Conservation (phyloP, 2,888 invertebrate genomes). For the Scotopteryx bipunctaria region DNA sequence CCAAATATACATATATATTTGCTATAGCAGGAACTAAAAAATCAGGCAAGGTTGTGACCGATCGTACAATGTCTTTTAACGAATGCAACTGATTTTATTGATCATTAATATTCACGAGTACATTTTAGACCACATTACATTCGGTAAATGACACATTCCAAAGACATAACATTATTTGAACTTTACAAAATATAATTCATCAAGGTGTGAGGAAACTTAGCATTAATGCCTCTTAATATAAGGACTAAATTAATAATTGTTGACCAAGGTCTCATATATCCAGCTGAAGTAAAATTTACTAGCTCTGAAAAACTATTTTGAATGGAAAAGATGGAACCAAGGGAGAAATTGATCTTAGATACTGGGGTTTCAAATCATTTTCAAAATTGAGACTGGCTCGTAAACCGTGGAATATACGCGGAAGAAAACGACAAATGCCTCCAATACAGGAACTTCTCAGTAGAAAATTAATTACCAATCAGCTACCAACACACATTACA, state of each 20-base stretch:
- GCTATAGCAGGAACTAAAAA: constrained; percentile 64
- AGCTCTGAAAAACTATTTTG: too few relatives aligned
- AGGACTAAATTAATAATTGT: too few relatives aligned
- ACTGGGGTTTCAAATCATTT: background rate
- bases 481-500: constrained; percentile 45
- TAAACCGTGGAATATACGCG: constrained; percentile 24
- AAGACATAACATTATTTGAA: background rate
- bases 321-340: background rate
- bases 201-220: too few relatives aligned
- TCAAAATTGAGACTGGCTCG: background rate
- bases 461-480: constrained; percentile 45
- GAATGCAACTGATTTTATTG: constrained; percentile 44
- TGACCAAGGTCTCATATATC: too few relatives aligned
- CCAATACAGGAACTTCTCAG: constrained; percentile 40
- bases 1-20: too few relatives aligned
- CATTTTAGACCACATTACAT: constrained; percentile 9
- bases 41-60: constrained; percentile 69
- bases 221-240: too few relatives aligned
- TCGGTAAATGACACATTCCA: constrained; percentile 4
- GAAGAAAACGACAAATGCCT: constrained; percentile 40
- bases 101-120: constrained; percentile 43
- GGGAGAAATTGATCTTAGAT: background rate
- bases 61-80: constrained; percentile 69
- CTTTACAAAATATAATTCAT: too few relatives aligned
- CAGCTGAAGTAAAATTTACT: too few relatives aligned